Percentiles rank a stretch among this genome's conserved stretches.
These are phyloP conservation scores for Hyperoodon ampullatus DNA, from an alignment of 2,113 vertebrate genomes.

Conservation along the genomic window DNA sequence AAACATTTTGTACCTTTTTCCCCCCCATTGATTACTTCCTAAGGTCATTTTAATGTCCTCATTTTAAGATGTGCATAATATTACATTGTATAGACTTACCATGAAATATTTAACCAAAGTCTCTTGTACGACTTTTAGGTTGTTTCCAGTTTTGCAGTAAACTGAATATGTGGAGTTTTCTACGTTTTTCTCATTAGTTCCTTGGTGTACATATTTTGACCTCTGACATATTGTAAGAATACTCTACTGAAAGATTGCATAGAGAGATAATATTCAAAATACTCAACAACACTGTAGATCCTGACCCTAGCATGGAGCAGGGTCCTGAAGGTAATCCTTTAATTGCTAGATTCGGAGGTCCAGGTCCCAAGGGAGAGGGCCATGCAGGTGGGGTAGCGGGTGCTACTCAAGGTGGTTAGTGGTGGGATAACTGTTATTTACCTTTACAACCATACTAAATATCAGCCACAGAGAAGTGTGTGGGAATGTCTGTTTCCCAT, in stretches of 20 bases:
- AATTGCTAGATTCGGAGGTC: not conserved
- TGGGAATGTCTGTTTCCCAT: not conserved
- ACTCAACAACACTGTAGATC: not conserved
- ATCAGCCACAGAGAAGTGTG: not conserved
- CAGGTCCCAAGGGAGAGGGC: not conserved
- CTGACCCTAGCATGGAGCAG: not conserved
- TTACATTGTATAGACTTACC: not conserved
- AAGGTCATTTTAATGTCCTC: not conserved
- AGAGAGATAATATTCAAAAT: not conserved
- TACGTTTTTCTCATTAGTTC: slow-evolving; percentile 19
- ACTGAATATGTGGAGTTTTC: not conserved
- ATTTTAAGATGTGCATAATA: not conserved
- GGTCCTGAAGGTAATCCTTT: not conserved
- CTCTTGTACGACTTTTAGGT: not conserved
- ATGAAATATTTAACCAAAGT: slow-evolving; percentile 11
- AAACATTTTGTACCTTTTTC: not conserved
- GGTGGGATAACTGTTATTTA: not conserved
- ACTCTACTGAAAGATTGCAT: not conserved
- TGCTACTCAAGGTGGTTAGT: not conserved
- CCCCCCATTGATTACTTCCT: not conserved
- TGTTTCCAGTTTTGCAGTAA: slow-evolving; percentile 27
- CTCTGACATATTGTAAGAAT: not conserved
- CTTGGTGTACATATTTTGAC: not conserved
- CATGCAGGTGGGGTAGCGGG: not conserved
- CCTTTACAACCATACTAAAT: not conserved